phyloP scores from a whole-genome alignment of 2,113 vertebrate genomes.

The Serinus canaria region DNA sequence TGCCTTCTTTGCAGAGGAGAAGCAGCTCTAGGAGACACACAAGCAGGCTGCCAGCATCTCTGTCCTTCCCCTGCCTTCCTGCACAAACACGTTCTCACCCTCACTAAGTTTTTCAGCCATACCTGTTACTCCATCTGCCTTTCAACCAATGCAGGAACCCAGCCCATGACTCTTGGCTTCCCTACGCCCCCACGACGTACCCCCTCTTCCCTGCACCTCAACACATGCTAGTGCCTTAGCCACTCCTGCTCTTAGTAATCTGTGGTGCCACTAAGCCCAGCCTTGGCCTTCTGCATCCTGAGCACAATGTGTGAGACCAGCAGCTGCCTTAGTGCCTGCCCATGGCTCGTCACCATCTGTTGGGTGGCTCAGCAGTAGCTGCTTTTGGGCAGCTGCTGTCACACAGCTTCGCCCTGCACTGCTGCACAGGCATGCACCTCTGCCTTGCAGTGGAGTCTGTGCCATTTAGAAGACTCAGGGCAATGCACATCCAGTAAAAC shows the following conservation, averaged over 20 bases:
- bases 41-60: neutral
- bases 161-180: neutral
- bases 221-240: neutral
- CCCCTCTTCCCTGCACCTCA: neutral
- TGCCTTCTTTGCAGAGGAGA: neutral
- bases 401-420: accelerated
- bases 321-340: neutral
- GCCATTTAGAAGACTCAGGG: neutral
- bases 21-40: neutral
- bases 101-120: neutral
- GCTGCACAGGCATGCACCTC: neutral
- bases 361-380: neutral
- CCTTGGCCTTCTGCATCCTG: neutral
- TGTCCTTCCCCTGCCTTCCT: neutral
- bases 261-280: neutral
- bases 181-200: accelerated
- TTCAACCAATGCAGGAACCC: neutral
- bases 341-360: accelerated
- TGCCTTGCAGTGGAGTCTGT: accelerated
- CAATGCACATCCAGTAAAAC: neutral
- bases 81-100: neutral
- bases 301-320: neutral
- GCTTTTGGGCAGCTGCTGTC: neutral
- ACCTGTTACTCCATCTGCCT: neutral
- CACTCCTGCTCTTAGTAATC: neutral